These are phyloP conservation scores for Eulemur macaco DNA, from an alignment of 2,113 vertebrate species.

Conservation along the genomic window DNA sequence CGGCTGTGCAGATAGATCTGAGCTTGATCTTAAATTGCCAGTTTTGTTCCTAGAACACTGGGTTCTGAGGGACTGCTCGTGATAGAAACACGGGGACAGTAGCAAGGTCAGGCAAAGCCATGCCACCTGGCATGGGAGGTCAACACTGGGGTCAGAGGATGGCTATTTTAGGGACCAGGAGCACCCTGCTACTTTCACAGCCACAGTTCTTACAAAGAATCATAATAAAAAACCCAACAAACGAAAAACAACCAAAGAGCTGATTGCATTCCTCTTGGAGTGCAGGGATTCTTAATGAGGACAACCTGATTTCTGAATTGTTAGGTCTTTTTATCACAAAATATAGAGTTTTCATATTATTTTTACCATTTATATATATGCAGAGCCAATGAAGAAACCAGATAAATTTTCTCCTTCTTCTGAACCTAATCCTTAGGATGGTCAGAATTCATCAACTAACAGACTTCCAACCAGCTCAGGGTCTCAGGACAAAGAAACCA, in stretches of 20 bases:
- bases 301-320: slow-evolving; percentile 14
- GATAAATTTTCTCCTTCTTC: not conserved
- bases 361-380: not conserved
- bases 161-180: not conserved
- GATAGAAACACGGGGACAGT: not conserved
- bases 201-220: not conserved
- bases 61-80: not conserved
- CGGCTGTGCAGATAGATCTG: not conserved
- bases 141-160: not conserved
- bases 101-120: not conserved
- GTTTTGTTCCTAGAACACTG: not conserved
- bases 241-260: not conserved
- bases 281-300: not conserved
- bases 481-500: not conserved
- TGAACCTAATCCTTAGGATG: not conserved
- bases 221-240: not conserved
- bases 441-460: not conserved
- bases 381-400: not conserved
- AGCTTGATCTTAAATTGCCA: not conserved
- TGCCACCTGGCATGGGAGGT: not conserved
- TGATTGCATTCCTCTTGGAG: not conserved
- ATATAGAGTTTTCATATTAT: not conserved
- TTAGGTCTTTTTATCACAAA: not conserved
- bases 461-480: not conserved
- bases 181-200: not conserved